Conservation (phyloP, 1,140 invertebrate genomes). For the Drosophila nikananu region DNA sequence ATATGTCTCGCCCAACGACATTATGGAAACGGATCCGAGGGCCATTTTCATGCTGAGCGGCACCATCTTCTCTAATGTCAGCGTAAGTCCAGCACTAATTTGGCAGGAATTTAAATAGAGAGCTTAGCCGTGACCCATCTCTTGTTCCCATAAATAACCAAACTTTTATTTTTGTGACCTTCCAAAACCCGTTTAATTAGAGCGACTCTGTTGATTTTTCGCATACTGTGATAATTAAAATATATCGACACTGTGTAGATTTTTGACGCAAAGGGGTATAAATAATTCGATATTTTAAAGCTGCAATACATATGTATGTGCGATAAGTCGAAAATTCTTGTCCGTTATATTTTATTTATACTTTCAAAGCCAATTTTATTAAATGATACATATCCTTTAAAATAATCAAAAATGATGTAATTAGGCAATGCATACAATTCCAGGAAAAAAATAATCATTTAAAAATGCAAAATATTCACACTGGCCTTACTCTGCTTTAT, state of each 20-base stretch:
- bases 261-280: too few relatives aligned
- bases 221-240: too few relatives aligned
- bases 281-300: too few relatives aligned
- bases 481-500: slow-evolving; percentile 8
- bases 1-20: slow-evolving; percentile 89
- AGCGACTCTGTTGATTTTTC: neutral
- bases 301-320: too few relatives aligned
- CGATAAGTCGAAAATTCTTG: neutral
- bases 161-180: too few relatives aligned
- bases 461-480: neutral
- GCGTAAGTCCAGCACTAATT: slow-evolving; percentile 89
- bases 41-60: slow-evolving; percentile 94
- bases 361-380: neutral
- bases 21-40: slow-evolving; percentile 93
- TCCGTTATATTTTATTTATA: neutral
- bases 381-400: neutral
- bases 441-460: neutral
- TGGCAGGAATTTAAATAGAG: neutral
- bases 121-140: too few relatives aligned
- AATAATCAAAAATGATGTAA: too few relatives aligned
- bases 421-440: too few relatives aligned
- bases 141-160: too few relatives aligned
- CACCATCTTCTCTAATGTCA: slow-evolving; percentile 97
- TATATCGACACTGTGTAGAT: too few relatives aligned
- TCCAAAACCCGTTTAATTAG: neutral